A percentile compares a stretch with the other conserved stretches of the same genome.
Evolutionary conservation across 2,888 invertebrate genomes (phyloP).

Genomic region (Tetramorium bicarinatum): DNA sequence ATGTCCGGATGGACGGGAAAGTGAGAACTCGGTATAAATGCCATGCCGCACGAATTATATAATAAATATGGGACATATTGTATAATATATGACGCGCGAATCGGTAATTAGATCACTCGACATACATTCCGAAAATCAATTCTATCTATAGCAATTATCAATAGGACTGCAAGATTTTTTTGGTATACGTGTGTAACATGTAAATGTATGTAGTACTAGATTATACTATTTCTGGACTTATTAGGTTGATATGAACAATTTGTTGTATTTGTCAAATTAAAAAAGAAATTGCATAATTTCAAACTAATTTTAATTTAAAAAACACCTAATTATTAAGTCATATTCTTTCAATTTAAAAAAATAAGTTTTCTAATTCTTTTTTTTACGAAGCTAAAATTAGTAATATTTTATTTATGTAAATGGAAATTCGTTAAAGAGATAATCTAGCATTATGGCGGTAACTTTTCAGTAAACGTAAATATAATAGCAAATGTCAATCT

Average conservation of each 20-base stretch:
- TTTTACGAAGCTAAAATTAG: neutral
- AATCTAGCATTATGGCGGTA: neutral
- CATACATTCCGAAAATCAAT: neutral
- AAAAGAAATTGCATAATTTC: neutral
- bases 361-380: neutral
- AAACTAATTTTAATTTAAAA: neutral
- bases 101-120: neutral
- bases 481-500: neutral
- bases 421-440: neutral
- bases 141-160: neutral
- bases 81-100: neutral
- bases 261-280: neutral
- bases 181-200: neutral
- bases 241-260: neutral
- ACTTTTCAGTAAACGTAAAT: neutral
- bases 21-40: constrained; percentile 52
- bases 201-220: neutral
- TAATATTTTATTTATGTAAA: constrained; percentile 2
- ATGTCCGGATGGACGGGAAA: constrained; percentile 59
- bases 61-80: constrained; percentile 34
- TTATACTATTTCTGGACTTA: neutral
- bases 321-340: neutral
- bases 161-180: neutral
- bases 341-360: neutral
- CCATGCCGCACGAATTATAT: constrained; percentile 44